Evolutionary conservation across 1,140 invertebrate genomes (phyloP).

Genomic region (Bombus cullumanus): DNA sequence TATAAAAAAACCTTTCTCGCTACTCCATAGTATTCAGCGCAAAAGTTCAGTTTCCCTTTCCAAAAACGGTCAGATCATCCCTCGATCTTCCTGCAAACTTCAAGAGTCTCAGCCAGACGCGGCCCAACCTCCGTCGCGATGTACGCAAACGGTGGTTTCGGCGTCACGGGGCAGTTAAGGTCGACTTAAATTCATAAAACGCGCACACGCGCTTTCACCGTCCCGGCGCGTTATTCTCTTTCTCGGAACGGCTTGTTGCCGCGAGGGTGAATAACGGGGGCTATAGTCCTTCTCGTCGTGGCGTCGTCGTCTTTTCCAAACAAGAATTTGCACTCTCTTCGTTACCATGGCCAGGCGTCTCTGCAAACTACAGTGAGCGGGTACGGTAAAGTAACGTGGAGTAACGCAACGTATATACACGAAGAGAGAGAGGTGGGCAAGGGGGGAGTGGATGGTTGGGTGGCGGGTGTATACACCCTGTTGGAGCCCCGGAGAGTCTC

Average conservation of each 20-base stretch:
- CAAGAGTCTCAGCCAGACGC: neutral
- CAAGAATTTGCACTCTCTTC: constrained; percentile 70
- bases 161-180: constrained; percentile 20
- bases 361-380: constrained; percentile 63
- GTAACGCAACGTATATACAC: constrained; percentile 64
- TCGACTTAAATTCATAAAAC: constrained; percentile 46
- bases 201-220: constrained; percentile 1
- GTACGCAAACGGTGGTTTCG: neutral
- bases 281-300: constrained; percentile 36
- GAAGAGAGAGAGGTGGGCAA: constrained; percentile 28
- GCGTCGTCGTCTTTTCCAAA: constrained; percentile 62
- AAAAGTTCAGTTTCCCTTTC: no score
- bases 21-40: no score
- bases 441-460: neutral
- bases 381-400: constrained; percentile 64
- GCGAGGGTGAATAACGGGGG: constrained; percentile 44
- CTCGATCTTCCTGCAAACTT: neutral
- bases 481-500: constrained; percentile 43
- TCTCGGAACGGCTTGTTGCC: constrained; percentile 17
- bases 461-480: constrained; percentile 59
- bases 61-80: no score
- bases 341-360: constrained; percentile 64
- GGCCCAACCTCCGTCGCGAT: neutral
- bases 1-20: no score
- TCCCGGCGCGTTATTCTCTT: neutral